Conservation (phyloP, 2,797 vertebrate genomes). For the Poecile montanus region DNA sequence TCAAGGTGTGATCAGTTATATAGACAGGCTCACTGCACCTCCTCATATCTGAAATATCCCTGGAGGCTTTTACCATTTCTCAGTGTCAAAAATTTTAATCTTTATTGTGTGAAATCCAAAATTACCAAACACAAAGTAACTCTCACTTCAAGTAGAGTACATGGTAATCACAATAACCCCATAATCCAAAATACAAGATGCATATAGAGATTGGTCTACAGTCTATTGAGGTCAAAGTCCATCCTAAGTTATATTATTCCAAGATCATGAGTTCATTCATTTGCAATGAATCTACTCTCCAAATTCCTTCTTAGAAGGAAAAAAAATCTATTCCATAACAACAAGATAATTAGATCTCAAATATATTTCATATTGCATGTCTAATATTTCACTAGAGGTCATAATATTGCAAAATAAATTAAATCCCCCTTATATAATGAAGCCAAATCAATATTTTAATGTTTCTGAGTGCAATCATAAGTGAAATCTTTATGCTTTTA, state of each 20-base stretch:
- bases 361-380: neutral
- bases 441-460: neutral
- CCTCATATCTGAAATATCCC: conserved; percentile 84
- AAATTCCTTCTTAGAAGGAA: neutral
- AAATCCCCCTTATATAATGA: neutral
- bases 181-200: neutral
- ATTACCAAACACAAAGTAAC: conserved; percentile 77
- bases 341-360: neutral
- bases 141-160: conserved; percentile 41
- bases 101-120: conserved; percentile 83
- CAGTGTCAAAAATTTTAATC: conserved; percentile 87
- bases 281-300: neutral
- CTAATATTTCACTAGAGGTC: neutral
- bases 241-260: neutral
- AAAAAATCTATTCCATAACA: neutral
- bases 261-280: neutral
- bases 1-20: conserved; percentile 88
- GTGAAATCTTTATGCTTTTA: neutral
- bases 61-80: conserved; percentile 82
- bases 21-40: conserved; percentile 84
- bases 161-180: neutral
- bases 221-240: neutral
- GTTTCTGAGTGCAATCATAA: neutral
- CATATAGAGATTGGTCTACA: neutral
- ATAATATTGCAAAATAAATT: neutral